Conservation (phyloP, 2,888 invertebrate genomes). For the Cybosia mesomella region DNA sequence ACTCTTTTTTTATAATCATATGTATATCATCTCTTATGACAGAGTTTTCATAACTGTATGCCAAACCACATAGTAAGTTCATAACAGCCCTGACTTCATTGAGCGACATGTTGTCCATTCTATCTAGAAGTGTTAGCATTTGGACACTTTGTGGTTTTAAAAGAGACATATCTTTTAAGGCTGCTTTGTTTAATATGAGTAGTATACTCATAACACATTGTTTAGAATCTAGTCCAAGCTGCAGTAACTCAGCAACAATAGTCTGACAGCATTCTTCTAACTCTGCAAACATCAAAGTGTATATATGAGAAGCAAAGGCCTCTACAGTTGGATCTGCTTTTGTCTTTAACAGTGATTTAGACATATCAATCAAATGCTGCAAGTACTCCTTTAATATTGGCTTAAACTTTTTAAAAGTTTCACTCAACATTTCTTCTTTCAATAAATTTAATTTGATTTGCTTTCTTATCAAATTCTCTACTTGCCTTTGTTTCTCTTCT, state of each 20-base stretch:
- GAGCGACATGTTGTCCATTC: slow-evolving; percentile 91
- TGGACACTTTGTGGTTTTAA: slow-evolving; percentile 87
- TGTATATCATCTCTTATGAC: slow-evolving; percentile 92
- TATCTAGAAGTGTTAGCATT: slow-evolving; percentile 90
- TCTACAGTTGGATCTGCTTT: slow-evolving; percentile 82
- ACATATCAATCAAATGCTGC: slow-evolving; percentile 84
- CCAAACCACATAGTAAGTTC: slow-evolving; percentile 92
- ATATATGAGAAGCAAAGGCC: slow-evolving; percentile 87
- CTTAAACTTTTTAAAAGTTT: slow-evolving; percentile 85
- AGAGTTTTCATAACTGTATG: slow-evolving; percentile 85
- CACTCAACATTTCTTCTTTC: slow-evolving; percentile 85
- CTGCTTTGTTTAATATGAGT: slow-evolving; percentile 75
- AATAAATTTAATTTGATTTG: slow-evolving; percentile 88
- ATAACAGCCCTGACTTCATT: slow-evolving; percentile 92
- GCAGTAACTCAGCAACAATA: slow-evolving; percentile 76
- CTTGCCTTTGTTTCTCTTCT: slow-evolving; percentile 87
- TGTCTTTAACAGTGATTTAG: slow-evolving; percentile 85
- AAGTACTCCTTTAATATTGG: slow-evolving; percentile 86
- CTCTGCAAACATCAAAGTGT: slow-evolving; percentile 82
- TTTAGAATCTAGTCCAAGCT: slow-evolving; percentile 74
- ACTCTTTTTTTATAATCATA: slow-evolving; percentile 94
- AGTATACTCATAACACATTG: slow-evolving; percentile 73
- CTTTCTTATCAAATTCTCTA: slow-evolving; percentile 88
- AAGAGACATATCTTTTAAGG: slow-evolving; percentile 72
- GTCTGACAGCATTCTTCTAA: slow-evolving; percentile 74